Evolutionary conservation across 1,140 invertebrate genomes (phyloP).

Genomic region (Drosophila pectinifera): DNA sequence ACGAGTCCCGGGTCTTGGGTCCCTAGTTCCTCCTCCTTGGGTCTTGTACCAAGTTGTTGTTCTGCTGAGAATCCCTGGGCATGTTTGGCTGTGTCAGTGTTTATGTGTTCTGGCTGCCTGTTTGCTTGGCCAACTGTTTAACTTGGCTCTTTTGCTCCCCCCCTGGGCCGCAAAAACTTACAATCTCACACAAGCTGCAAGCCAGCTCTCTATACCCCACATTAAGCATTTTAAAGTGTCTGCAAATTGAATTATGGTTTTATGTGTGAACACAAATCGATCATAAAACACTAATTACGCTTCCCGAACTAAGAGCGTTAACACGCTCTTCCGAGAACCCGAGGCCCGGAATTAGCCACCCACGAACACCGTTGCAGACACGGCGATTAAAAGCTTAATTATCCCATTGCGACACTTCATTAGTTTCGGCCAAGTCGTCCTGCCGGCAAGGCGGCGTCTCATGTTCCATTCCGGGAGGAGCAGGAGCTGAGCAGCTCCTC

Average conservation of each 20-base stretch:
- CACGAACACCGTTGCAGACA: conserved; percentile 49
- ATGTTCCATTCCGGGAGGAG: background rate
- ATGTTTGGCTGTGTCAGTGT: conserved; percentile 51
- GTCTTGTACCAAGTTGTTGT: conserved; percentile 43
- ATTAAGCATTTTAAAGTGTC: conserved; percentile 49
- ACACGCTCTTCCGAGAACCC: conserved; percentile 43
- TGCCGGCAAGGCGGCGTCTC: conserved; percentile 37
- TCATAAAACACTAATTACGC: conserved; percentile 81
- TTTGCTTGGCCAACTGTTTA: conserved; percentile 72
- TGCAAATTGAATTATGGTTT: conserved; percentile 76
- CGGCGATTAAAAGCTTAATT: conserved; percentile 81
- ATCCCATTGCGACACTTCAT: conserved; percentile 83
- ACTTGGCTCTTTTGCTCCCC: conserved; percentile 58
- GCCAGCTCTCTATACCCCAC: background rate
- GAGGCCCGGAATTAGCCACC: conserved; percentile 29
- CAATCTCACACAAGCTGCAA: conserved; percentile 19
- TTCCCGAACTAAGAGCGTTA: conserved; percentile 58
- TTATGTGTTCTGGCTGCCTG: conserved; percentile 57
- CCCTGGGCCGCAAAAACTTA: conserved; percentile 62
- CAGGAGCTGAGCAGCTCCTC: conserved; percentile 4
- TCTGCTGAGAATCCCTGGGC: conserved; percentile 34
- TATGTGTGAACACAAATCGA: conserved; percentile 77
- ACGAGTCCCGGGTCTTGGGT: conserved; percentile 7
- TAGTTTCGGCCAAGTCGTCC: conserved; percentile 70
- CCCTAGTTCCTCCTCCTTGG: background rate